These are phyloP conservation scores for Oxygymnocypris stewartii DNA, from an alignment of 2,113 vertebrate genomes.

Conservation along the genomic window DNA sequence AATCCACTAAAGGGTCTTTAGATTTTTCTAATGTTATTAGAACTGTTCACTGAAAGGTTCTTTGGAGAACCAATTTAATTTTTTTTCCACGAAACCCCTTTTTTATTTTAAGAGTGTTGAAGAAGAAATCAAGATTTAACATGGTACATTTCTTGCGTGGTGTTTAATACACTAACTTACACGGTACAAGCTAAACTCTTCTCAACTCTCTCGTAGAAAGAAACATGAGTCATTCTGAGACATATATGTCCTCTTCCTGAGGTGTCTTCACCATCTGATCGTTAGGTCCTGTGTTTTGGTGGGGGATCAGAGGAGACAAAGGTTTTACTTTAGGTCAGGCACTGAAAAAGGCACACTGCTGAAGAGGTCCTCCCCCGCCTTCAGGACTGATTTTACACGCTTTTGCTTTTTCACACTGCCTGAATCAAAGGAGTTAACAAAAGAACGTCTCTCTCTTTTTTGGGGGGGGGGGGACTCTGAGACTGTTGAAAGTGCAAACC, in stretches of 20 bases:
- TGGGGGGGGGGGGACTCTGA: slow-evolving; percentile 3
- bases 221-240: slow-evolving; percentile 59
- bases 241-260: slow-evolving; percentile 67
- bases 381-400: slow-evolving; percentile 78
- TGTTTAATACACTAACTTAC: no score
- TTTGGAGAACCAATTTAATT: no score
- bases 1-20: no score
- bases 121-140: no score
- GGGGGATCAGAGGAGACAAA: slow-evolving; percentile 70
- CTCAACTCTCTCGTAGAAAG: not conserved
- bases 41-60: no score
- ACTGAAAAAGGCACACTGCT: slow-evolving; percentile 66
- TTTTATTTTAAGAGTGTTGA: no score
- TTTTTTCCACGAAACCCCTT: no score
- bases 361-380: slow-evolving; percentile 72
- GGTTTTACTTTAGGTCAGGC: slow-evolving; percentile 66
- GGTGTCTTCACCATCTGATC: slow-evolving; percentile 61
- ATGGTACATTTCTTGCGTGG: no score
- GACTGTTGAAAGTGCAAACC: slow-evolving; percentile 69
- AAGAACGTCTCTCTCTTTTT: slow-evolving; percentile 66
- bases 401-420: slow-evolving; percentile 75
- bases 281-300: slow-evolving; percentile 65
- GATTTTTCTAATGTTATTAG: no score
- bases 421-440: slow-evolving; percentile 73
- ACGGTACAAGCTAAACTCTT: not conserved